A percentile compares a stretch with the other conserved stretches of the same genome.
These are phyloP conservation scores for Eriosoma lanigerum DNA, from an alignment of 1,140 invertebrate species.

Conservation along the genomic window DNA sequence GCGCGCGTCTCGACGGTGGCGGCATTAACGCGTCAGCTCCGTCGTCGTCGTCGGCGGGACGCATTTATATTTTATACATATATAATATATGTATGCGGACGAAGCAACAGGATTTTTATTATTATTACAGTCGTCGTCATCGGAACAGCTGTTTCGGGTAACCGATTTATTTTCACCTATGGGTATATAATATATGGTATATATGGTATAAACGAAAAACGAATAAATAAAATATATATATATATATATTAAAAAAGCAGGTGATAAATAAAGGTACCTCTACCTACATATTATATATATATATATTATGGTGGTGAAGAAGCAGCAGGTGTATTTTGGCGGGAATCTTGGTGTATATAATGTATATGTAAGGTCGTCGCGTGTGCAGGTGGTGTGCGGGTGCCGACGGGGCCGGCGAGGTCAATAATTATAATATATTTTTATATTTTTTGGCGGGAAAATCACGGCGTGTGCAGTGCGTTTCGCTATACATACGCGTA, in stretches of 20 bases:
- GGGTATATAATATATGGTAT: background rate
- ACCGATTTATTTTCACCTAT: background rate
- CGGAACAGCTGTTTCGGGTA: slow-evolving; percentile 32
- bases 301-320: too few species aligned
- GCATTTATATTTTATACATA: too few species aligned
- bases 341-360: slow-evolving; percentile 23
- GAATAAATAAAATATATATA: background rate
- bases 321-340: slow-evolving; percentile 47
- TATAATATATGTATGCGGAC: background rate
- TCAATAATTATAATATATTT: slow-evolving; percentile 20
- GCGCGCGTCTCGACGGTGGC: too few species aligned
- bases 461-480: slow-evolving; percentile 7
- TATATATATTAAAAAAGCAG: slow-evolving; percentile 32
- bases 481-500: background rate
- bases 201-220: too few species aligned
- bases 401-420: slow-evolving; percentile 22
- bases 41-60: too few species aligned
- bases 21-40: too few species aligned
- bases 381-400: slow-evolving; percentile 50
- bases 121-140: background rate
- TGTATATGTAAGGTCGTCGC: slow-evolving; percentile 20
- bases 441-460: slow-evolving; percentile 36
- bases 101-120: slow-evolving; percentile 23
- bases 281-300: too few species aligned
- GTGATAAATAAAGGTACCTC: slow-evolving; percentile 26